Evolutionary conservation across 2,797 vertebrate species (phyloP).

Genomic region (Notolabrus celidotus): DNA sequence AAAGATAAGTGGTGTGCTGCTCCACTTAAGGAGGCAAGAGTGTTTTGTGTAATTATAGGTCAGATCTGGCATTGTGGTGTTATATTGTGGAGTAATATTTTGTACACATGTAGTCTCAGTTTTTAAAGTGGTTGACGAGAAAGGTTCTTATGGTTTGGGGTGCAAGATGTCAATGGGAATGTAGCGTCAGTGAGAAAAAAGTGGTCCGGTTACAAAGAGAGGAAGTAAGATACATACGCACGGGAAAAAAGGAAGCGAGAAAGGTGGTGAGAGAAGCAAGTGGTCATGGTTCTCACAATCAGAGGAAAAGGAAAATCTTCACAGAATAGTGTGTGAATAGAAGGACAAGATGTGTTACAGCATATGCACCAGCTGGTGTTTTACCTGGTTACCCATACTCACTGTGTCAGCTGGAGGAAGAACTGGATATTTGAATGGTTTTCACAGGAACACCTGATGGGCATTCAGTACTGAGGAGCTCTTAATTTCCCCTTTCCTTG

Average conservation of each 20-base stretch:
- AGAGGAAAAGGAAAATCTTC: constrained; percentile 54
- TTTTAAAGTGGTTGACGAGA: constrained; percentile 11
- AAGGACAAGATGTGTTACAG: constrained; percentile 14
- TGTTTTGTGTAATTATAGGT: constrained; percentile 19
- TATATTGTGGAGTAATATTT: constrained; percentile 28
- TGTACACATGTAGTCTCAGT: neutral
- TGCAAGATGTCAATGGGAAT: constrained; percentile 29
- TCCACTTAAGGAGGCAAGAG: constrained; percentile 17
- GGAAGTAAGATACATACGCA: constrained; percentile 65
- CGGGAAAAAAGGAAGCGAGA: constrained; percentile 68
- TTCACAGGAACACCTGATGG: neutral
- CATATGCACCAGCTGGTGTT: neutral
- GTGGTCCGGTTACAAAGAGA: constrained; percentile 70
- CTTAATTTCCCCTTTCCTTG: neutral
- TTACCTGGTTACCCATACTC: neutral
- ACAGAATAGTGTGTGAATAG: constrained; percentile 18
- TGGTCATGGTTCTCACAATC: constrained; percentile 65
- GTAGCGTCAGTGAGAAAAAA: constrained; percentile 40
- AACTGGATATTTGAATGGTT: neutral
- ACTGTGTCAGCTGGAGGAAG: constrained; percentile 22
- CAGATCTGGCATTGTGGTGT: constrained; percentile 6
- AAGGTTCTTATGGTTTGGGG: neutral
- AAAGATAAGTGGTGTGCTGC: constrained; percentile 5
- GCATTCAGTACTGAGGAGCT: neutral
- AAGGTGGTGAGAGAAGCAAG: constrained; percentile 55